phyloP scores from a whole-genome alignment of 2,113 vertebrate genomes.

The Brachypteracias leptosomus region DNA sequence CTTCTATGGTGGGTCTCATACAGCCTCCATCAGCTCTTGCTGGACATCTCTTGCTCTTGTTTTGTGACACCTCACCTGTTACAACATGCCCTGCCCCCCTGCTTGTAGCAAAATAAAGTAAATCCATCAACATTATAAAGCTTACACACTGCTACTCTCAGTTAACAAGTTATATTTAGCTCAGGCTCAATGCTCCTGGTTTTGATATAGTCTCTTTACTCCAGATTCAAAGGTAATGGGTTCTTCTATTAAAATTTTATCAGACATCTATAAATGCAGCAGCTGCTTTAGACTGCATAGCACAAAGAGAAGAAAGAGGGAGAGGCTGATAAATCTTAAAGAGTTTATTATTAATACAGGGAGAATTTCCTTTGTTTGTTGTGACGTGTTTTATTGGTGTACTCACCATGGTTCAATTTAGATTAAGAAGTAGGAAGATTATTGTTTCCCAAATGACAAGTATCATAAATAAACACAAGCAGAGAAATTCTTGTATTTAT shows the following conservation, averaged over 20 bases:
- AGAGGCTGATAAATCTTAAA: constrained; percentile 74
- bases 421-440: constrained; percentile 73
- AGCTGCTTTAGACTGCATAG: constrained; percentile 65
- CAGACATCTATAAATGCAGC: constrained; percentile 73
- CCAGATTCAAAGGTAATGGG: constrained; percentile 72
- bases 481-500: constrained; percentile 51
- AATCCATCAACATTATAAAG: background rate
- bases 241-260: constrained; percentile 79
- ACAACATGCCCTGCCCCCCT: background rate
- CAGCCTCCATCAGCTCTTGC: background rate
- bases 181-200: constrained; percentile 39
- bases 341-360: constrained; percentile 77
- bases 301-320: constrained; percentile 60
- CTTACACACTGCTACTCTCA: background rate
- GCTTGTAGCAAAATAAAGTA: background rate
- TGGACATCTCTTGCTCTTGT: background rate
- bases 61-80: background rate
- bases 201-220: constrained; percentile 55
- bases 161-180: constrained; percentile 53
- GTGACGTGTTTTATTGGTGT: constrained; percentile 69
- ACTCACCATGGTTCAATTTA: constrained; percentile 59
- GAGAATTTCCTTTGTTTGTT: constrained; percentile 73
- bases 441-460: constrained; percentile 65
- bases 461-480: constrained; percentile 68
- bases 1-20: background rate